Conservation (phyloP, 2,888 invertebrate genomes). For the Augiades crinisus region DNA sequence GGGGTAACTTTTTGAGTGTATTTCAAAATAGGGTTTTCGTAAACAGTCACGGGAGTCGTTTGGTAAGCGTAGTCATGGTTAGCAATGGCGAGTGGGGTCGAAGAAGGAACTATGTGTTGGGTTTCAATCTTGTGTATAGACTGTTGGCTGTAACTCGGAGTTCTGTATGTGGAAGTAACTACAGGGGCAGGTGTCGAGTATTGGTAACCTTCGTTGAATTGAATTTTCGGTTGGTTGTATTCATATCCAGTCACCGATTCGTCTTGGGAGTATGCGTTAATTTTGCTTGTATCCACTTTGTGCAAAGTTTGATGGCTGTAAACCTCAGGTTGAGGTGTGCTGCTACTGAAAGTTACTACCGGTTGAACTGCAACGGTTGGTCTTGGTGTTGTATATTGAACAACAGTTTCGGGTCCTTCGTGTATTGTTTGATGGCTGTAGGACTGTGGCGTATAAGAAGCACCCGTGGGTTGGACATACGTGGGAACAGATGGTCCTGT, state of each 20-base stretch:
- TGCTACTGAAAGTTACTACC: slow-evolving; percentile 35
- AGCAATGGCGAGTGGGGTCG: slow-evolving; percentile 54
- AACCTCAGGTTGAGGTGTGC: slow-evolving; percentile 57
- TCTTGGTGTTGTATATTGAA: slow-evolving; percentile 44
- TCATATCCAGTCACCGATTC: slow-evolving; percentile 48
- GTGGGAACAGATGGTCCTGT: slow-evolving; percentile 51
- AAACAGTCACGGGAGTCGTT: slow-evolving; percentile 58
- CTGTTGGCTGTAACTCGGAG: slow-evolving; percentile 62
- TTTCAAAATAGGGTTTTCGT: slow-evolving; percentile 66
- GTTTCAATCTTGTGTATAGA: slow-evolving; percentile 52
- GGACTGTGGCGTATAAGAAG: slow-evolving; percentile 30
- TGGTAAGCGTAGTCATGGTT: slow-evolving; percentile 47
- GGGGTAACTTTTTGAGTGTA: slow-evolving; percentile 60
- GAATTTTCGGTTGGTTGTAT: slow-evolving; percentile 42
- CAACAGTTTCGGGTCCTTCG: slow-evolving; percentile 35
- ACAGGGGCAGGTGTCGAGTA: slow-evolving; percentile 32
- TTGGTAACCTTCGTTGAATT: slow-evolving; percentile 32
- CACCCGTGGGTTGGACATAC: slow-evolving; percentile 50
- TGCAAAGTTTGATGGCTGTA: slow-evolving; percentile 60
- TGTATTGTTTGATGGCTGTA: slow-evolving; percentile 49
- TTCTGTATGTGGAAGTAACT: slow-evolving; percentile 51
- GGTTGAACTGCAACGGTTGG: slow-evolving; percentile 48
- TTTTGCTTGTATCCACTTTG: slow-evolving; percentile 51
- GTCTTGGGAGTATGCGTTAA: slow-evolving; percentile 43
- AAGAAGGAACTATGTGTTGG: slow-evolving; percentile 52